Evolutionary conservation across 2,888 invertebrate genomes (phyloP).

Genomic region (Athrips mouffetella): DNA sequence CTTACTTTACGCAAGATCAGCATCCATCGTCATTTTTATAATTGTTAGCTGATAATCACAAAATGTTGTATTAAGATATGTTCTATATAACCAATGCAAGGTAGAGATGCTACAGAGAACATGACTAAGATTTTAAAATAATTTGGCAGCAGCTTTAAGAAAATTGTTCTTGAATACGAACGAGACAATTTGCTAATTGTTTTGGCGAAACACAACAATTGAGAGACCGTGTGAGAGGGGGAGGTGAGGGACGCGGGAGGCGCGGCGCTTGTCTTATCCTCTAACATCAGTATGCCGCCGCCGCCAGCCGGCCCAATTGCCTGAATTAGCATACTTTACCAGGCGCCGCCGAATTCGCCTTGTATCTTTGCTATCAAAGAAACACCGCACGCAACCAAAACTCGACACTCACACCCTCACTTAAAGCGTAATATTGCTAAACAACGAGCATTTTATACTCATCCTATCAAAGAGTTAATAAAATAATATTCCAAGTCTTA

Average conservation of each 20-base stretch:
- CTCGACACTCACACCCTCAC: slow-evolving; percentile 24
- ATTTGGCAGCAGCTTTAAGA: too few species aligned
- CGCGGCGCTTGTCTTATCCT: slow-evolving; percentile 13
- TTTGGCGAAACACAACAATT: slow-evolving; percentile 21
- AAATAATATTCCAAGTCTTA: slow-evolving; percentile 23
- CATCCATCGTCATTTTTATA: too few species aligned
- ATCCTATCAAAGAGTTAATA: neutral
- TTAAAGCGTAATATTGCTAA: slow-evolving; percentile 32
- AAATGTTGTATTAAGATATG: too few species aligned
- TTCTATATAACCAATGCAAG: too few species aligned
- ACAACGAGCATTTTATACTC: slow-evolving; percentile 1
- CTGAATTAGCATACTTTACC: slow-evolving; percentile 65
- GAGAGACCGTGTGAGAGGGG: slow-evolving; percentile 21
- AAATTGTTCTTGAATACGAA: neutral
- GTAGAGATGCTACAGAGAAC: too few species aligned
- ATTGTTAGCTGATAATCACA: too few species aligned
- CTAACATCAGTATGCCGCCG: slow-evolving; percentile 48
- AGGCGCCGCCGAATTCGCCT: slow-evolving; percentile 62
- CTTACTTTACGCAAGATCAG: neutral
- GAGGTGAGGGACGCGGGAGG: slow-evolving; percentile 7
- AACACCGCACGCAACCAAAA: slow-evolving; percentile 38
- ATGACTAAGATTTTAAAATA: too few species aligned
- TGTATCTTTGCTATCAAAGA: slow-evolving; percentile 54
- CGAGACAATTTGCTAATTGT: slow-evolving; percentile 8
- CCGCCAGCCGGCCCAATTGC: slow-evolving; percentile 48